phyloP scores from a whole-genome alignment of 2,888 invertebrate genomes.

The Andrena dorsata region DNA sequence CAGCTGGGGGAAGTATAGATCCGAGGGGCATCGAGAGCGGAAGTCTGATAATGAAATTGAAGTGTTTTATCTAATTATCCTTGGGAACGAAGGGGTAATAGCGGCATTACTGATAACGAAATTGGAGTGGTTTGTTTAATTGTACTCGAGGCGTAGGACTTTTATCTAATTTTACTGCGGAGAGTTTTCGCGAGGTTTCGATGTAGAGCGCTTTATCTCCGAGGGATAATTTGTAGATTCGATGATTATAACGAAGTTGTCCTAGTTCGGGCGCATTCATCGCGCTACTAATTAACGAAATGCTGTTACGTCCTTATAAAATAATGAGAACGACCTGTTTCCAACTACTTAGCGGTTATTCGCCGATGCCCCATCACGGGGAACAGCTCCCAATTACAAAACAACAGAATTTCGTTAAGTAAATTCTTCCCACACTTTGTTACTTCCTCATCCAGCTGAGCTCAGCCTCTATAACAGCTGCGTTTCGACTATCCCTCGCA shows the following conservation, averaged over 20 bases:
- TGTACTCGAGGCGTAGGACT: no score
- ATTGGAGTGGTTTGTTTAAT: no score
- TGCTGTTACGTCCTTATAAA: background rate
- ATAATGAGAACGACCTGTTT: slow-evolving; percentile 5
- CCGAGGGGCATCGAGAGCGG: background rate
- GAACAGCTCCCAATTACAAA: background rate
- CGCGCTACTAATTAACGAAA: slow-evolving; percentile 5
- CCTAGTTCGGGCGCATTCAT: background rate
- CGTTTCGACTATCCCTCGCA: no score
- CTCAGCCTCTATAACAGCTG: no score
- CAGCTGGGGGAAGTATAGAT: background rate
- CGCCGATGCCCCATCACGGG: background rate
- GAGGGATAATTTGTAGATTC: background rate
- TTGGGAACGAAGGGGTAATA: background rate
- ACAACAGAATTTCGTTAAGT: background rate
- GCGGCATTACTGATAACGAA: no score
- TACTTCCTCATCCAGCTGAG: background rate
- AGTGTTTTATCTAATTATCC: background rate
- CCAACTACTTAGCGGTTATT: background rate
- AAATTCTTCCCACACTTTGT: slow-evolving; percentile 1
- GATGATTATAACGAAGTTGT: slow-evolving; percentile 9
- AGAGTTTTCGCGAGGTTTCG: no score
- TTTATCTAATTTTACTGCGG: no score
- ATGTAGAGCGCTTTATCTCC: no score
- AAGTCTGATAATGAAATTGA: slow-evolving; percentile 4